These are phyloP conservation scores for Balaeniceps rex DNA, from an alignment of 2,113 vertebrate genomes.

Conservation along the genomic window DNA sequence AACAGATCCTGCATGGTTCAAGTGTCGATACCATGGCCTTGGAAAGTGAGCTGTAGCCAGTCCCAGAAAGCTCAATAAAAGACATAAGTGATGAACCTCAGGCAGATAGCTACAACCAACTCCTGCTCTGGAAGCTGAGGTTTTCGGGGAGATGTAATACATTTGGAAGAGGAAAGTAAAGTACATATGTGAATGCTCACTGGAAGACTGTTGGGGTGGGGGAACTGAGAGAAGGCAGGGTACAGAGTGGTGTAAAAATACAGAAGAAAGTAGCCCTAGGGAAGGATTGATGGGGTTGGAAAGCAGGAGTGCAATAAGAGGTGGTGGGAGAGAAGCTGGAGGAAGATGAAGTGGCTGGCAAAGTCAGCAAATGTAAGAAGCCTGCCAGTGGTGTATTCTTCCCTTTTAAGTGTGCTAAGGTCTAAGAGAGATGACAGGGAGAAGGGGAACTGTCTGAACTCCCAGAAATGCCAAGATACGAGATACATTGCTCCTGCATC, in stretches of 20 bases:
- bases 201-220: not conserved
- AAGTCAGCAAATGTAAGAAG: not conserved
- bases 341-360: not conserved
- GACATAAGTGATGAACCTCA: not conserved
- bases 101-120: not conserved
- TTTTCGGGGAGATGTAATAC: not conserved
- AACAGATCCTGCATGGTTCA: not conserved
- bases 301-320: not conserved
- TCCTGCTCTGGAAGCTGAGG: not conserved
- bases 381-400: not conserved
- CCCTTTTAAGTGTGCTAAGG: not conserved
- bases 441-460: not conserved
- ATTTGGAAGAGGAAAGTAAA: not conserved
- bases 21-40: not conserved
- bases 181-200: not conserved
- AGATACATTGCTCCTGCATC: not conserved
- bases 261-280: not conserved
- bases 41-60: not conserved
- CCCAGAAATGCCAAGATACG: not conserved
- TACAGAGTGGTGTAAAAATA: not conserved
- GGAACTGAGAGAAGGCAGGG: not conserved
- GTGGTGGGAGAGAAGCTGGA: not conserved
- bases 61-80: not conserved
- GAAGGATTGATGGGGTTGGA: not conserved
- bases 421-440: not conserved